Base-by-base conservation (phyloP, 2,888 invertebrate species). In the Hedya salicella region DNA sequence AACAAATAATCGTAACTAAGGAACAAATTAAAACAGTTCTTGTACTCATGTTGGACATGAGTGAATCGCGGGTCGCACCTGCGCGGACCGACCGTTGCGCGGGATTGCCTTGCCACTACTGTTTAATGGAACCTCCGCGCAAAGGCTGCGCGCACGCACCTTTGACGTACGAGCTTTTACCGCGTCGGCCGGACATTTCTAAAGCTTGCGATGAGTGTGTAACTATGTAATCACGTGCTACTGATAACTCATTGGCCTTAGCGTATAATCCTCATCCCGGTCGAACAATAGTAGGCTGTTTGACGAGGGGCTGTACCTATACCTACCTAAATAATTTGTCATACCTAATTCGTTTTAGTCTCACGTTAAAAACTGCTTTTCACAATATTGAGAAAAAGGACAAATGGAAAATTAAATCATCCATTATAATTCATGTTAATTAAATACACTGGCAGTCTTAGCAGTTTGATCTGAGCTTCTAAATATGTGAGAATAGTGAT, bases 81-180 rank as follows among this genome's bases (percentile, higher is more conserved):
- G 70, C 76, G 79, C 80, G 76, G 81, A 70, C 79, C 83, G 90
- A 85, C 86, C 82, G 85, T 77, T 79, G 79, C 82, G 86, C 86
- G 82, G 79, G 83, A 82, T 82, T 74, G 83, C 75, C 82, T 78
- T 80, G 79, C 82, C 72, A 81, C 79, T 79, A 90, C 90, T 91
- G 87, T 82, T 81, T 76, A 77, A 64, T 44, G 30, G 25, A 53
- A 36, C 62, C 62, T 77, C 74, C 74, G 73, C 72, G 78, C 73
- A 69, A 80, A 88, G 85, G 85, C 82, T 87, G 86, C 84, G 82
- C 82, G 71, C 71, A 78, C 84, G 83, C 76, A 36, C 54, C 19
- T 46, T 52, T 63, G 53, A 39, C 69, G 69, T 74, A 70, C 68
- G 74, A 88, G 86, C 88, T 88, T 88, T 88, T 81, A 77, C 77